Evolutionary conservation across 2,888 invertebrate species (phyloP), one percentile per base, ranked within the genome.

Genomic region (Heliconius sara): DNA sequence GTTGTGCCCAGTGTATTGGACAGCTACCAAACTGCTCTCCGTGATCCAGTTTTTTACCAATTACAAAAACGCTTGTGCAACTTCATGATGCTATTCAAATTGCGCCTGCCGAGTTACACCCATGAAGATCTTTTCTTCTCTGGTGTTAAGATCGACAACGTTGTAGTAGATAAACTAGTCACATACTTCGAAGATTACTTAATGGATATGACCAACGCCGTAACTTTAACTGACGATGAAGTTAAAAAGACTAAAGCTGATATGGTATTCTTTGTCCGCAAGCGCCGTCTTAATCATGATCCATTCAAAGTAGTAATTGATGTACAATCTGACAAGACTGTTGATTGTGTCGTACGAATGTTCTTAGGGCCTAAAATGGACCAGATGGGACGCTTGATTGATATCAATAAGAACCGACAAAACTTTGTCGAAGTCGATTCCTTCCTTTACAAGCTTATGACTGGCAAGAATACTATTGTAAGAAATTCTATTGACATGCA

Each of bases 21-120:
- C 85, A 94, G 95, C 84, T 96, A 96, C 86, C 95, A 96, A 86
- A 97, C 97, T 6, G 96, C 96, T 85, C 91, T 97, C 83, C 96
- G 97, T 82, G 97, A 97, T 88, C 97, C 97, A n/a, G 95, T 96
- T 70, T 97, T 97, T 95, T 97, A 96, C 90, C 95, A 96, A 83
- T 91, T 97, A 80, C 96, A 96, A 87, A 96, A 97, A 89, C 96
- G 96, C 78, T 92, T 97, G 81, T 86, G 95, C 65, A 89, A 95
- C 81, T 93, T 95, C 76, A 95, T 96, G 87, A 90, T 93, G 84
- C 94, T 96, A 76, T 97, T 96, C 95, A 97, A 96, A 87, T 86
- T 91, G 82, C 95, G 95, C 83, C 90, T 96, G 67, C 94, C 95
- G 12, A 91, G 95, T 19, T 97, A 97, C 92, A 96, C 95, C 19